These are phyloP conservation scores for Shinisaurus crocodilurus DNA, from an alignment of 2,113 vertebrate species.

Conservation along the genomic window DNA sequence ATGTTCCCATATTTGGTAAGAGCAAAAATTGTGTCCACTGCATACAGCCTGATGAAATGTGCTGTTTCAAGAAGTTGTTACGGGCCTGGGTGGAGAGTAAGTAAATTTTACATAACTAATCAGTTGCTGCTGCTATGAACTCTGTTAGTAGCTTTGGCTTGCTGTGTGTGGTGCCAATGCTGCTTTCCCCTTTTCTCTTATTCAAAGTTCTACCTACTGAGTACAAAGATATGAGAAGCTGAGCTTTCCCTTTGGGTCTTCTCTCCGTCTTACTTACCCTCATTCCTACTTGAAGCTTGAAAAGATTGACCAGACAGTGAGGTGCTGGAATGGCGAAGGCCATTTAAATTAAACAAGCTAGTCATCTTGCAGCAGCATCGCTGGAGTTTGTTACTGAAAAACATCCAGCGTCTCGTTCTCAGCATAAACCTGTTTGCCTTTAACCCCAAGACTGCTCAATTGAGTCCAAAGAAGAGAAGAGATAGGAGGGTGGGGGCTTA, in stretches of 20 bases:
- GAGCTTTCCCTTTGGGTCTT: neutral
- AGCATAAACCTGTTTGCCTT: neutral
- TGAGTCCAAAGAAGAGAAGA: neutral
- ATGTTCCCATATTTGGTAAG: constrained; percentile 56
- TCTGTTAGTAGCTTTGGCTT: neutral
- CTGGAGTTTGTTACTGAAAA: neutral
- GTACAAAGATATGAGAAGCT: neutral
- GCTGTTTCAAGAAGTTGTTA: neutral
- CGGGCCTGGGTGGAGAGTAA: neutral
- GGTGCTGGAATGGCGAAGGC: neutral
- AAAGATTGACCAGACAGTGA: neutral
- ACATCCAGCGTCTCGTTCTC: neutral
- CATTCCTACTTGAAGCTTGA: neutral
- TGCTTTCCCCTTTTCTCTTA: neutral
- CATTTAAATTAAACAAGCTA: neutral
- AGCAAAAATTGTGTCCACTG: constrained; percentile 52
- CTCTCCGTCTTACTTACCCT: neutral
- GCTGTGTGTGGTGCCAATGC: neutral
- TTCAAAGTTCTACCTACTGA: neutral
- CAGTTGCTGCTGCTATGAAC: neutral
- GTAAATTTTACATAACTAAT: neutral
- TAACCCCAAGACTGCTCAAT: neutral
- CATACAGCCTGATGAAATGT: constrained; percentile 1
- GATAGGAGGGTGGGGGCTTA: neutral
- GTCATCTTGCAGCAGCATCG: neutral